These are phyloP conservation scores for Stratiomys singularior DNA, from an alignment of 2,888 invertebrate species.

Conservation along the genomic window DNA sequence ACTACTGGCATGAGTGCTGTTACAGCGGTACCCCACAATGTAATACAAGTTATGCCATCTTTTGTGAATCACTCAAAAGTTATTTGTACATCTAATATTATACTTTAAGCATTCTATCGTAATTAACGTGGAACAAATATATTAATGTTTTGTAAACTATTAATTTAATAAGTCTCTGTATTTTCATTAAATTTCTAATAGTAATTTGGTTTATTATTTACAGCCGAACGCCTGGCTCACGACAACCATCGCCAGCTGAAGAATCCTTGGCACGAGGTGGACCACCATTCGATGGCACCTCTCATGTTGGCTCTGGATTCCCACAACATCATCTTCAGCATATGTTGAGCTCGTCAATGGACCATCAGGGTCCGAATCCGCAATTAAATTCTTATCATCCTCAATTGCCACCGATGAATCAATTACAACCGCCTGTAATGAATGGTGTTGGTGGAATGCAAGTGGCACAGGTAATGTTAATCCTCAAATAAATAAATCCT, in stretches of 20 bases:
- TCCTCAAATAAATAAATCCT: too few relatives aligned
- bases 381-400: conserved; percentile 63
- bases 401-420: conserved; percentile 64
- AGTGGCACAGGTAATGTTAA: conserved; percentile 62
- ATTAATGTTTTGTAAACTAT: too few relatives aligned
- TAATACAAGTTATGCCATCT: too few relatives aligned
- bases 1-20: too few relatives aligned
- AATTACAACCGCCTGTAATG: conserved; percentile 63
- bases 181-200: neutral
- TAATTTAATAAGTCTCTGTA: too few relatives aligned
- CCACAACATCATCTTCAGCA: conserved; percentile 67
- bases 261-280: conserved; percentile 72
- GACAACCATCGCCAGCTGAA: conserved; percentile 92
- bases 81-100: too few relatives aligned
- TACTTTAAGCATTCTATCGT: too few relatives aligned
- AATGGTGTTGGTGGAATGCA: conserved; percentile 65
- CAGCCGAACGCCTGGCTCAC: conserved; percentile 88
- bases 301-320: conserved; percentile 57
- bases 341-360: conserved; percentile 64
- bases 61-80: too few relatives aligned
- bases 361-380: conserved; percentile 59
- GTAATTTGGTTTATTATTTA: conserved; percentile 5
- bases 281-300: conserved; percentile 61
- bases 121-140: too few relatives aligned
- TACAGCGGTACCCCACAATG: too few relatives aligned